Base-by-base conservation (phyloP, 1,140 invertebrate species). In the Spodoptera litura region DNA sequence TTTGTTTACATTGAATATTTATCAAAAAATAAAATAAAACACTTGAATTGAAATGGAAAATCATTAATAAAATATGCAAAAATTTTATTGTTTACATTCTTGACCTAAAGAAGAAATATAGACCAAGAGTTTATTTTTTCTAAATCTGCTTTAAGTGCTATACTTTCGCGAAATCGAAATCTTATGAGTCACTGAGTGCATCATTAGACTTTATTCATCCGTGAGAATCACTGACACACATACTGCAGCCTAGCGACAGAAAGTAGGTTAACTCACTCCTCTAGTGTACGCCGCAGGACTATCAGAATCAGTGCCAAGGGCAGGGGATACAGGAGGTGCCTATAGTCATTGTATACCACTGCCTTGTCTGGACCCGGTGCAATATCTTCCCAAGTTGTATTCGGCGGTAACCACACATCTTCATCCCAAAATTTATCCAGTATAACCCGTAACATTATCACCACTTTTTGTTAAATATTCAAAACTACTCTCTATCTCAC, bases 351-450 rank as follows among this genome's bases (percentile, higher is more conserved):
- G 94, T 98, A 98, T 76, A 96, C 95, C 79, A 98, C 96, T 83
- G 96, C 95, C 80, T 97, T 96, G 83, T 96, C 97, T 59, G 97
- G 95, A 80, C 96, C 98, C 27, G 98, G 97, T 84, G 96, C 95
- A 59, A 98, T 96, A 88, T 98, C 97, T n/a, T 96, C 95, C 98
- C 98, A 99, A 85, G 97, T 98, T 78, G 96, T 97, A 92, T 98
- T 98, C 79, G 98, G 98, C 78, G 98, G 98, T 86, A 98, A 95
- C 98, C 98, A 99, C 86, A 99, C 94, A 86, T 96, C 93, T 85
- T 97, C 96, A 86, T 96, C 96, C 98, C 98, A 98, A 95, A 99
- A 98, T 83, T 94, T 95, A 87, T 96, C 93, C 73, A 95, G 89
- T 56, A 96, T 64, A 70, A 68, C 82, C 15, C 90, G 87, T 78